Percentiles rank a stretch among this genome's conserved stretches.
phyloP scores from a whole-genome alignment of 2,888 invertebrate species.

The Cheilosia grossa region DNA sequence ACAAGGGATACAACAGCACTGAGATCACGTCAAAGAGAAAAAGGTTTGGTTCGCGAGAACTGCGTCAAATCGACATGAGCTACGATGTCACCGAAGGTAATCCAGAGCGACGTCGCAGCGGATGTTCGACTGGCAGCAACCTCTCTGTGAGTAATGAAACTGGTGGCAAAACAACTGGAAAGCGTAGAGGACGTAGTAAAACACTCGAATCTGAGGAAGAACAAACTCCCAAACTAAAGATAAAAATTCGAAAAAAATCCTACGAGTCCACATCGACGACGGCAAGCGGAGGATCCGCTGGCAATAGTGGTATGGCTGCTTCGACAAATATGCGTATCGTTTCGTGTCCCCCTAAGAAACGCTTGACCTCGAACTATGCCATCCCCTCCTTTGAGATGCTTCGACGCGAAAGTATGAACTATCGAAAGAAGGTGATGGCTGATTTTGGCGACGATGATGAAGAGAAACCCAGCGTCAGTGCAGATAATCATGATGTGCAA shows the following conservation, averaged over 20 bases:
- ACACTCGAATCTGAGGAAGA: constrained; percentile 81
- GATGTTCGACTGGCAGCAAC: constrained; percentile 83
- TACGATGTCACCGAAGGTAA: constrained; percentile 85
- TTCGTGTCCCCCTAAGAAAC: constrained; percentile 92
- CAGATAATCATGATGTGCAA: constrained; percentile 84
- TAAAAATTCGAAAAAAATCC: constrained; percentile 88
- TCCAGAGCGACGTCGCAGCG: constrained; percentile 84
- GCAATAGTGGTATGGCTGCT: constrained; percentile 75
- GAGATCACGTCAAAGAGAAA: constrained; percentile 86
- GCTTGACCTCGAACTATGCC: constrained; percentile 84
- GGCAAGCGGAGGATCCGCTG: constrained; percentile 75
- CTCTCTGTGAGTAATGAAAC: constrained; percentile 77
- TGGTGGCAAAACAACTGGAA: constrained; percentile 80
- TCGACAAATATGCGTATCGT: constrained; percentile 83
- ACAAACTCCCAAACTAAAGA: constrained; percentile 87
- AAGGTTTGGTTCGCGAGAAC: constrained; percentile 84
- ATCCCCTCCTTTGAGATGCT: constrained; percentile 91
- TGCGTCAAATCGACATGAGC: constrained; percentile 86
- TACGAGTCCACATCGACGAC: constrained; percentile 79
- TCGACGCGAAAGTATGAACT: constrained; percentile 94
- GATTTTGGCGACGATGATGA: constrained; percentile 89
- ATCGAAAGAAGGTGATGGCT: constrained; percentile 92
- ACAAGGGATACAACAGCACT: constrained; percentile 87
- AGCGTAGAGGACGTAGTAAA: constrained; percentile 82
- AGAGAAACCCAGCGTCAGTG: constrained; percentile 79